Conservation (phyloP, 2,113 vertebrate genomes). For the Xiphophorus maculatus region DNA sequence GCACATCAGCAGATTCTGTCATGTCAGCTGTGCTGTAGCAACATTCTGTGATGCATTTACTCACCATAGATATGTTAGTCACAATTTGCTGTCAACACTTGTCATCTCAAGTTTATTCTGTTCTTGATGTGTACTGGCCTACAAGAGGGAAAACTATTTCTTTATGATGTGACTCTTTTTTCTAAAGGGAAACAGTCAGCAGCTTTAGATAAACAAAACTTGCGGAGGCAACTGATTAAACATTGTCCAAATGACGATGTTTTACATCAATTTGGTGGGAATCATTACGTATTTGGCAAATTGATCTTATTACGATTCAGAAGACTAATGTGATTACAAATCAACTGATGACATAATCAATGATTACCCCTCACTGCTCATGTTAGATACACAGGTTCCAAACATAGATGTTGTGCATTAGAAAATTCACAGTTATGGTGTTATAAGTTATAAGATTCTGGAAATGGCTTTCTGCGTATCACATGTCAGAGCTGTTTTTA, state of each 20-base stretch:
- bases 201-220: conserved; percentile 20
- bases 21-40: conserved; percentile 39
- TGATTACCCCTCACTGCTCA: too few relatives aligned
- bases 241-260: neutral
- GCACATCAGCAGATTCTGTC: conserved; percentile 20
- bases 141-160: neutral
- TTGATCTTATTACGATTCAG: too few relatives aligned
- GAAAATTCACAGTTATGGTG: too few relatives aligned
- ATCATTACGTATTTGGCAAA: too few relatives aligned
- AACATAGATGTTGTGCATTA: too few relatives aligned
- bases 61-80: conserved; percentile 58
- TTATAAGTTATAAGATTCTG: too few relatives aligned
- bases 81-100: conserved; percentile 53
- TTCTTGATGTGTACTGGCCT: conserved; percentile 15
- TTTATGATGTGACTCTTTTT: conserved; percentile 14
- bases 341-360: too few relatives aligned
- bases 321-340: too few relatives aligned
- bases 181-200: conserved; percentile 27
- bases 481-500: too few relatives aligned
- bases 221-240: neutral
- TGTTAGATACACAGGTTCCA: too few relatives aligned
- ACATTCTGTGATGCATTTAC: conserved; percentile 25
- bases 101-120: conserved; percentile 59
- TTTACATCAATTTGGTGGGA: too few relatives aligned
- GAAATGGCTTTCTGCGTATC: too few relatives aligned